A percentile compares a stretch with the other conserved stretches of the same genome.
phyloP scores from a whole-genome alignment of 1,140 invertebrate species.

The Aricia agestis region DNA sequence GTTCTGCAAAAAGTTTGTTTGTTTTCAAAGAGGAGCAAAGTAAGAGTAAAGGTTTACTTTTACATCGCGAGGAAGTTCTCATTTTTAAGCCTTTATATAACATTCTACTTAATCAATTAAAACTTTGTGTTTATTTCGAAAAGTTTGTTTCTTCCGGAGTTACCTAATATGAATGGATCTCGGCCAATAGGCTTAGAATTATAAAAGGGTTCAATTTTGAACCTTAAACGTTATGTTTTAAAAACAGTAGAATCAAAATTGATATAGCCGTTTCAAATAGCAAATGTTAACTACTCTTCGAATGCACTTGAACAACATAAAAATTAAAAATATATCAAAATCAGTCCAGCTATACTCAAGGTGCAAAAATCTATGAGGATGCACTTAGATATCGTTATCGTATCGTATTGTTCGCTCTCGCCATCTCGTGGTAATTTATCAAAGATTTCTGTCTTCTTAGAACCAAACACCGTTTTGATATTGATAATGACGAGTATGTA shows the following conservation, averaged over 20 bases:
- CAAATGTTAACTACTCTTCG: too few species aligned
- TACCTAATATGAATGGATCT: background rate
- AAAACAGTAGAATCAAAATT: too few species aligned
- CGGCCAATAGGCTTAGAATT: background rate
- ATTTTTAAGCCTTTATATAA: constrained; percentile 1
- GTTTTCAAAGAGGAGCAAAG: background rate
- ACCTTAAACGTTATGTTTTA: too few species aligned
- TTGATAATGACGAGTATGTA: background rate
- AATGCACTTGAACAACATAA: too few species aligned
- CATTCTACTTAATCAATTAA: background rate
- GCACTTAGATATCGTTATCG: too few species aligned
- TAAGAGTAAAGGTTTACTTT: background rate
- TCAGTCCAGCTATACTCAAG: too few species aligned
- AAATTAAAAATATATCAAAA: too few species aligned
- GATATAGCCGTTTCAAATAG: too few species aligned
- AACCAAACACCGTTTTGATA: background rate
- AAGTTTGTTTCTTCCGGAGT: background rate
- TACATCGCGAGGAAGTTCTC: background rate
- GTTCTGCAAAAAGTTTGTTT: constrained; percentile 11
- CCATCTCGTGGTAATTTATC: too few species aligned
- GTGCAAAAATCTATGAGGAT: too few species aligned
- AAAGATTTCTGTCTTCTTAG: background rate
- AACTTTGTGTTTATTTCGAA: background rate
- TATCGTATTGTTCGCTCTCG: too few species aligned
- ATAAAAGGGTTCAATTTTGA: background rate